phyloP scores from a whole-genome alignment of 2,113 vertebrate species.

The Onychostoma macrolepis region DNA sequence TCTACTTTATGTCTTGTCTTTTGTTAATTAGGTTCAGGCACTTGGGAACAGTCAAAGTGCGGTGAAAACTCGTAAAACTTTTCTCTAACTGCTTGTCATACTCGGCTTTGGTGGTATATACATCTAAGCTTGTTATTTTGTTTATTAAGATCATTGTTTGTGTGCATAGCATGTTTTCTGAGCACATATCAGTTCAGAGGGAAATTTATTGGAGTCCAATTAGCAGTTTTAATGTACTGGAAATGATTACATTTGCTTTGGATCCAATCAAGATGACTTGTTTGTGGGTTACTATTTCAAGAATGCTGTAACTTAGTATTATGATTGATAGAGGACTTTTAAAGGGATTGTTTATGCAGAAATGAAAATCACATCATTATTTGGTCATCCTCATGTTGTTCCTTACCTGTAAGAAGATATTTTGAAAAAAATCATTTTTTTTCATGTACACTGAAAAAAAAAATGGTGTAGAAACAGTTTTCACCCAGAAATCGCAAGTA shows the following conservation, averaged over 20 bases:
- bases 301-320: not conserved
- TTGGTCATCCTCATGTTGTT: not conserved
- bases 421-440: no score
- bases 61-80: not conserved
- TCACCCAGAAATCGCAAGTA: no score
- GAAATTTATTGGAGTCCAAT: not conserved
- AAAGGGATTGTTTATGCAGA: not conserved
- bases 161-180: not conserved
- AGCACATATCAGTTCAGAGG: not conserved
- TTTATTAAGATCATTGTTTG: not conserved
- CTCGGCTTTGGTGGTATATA: no score
- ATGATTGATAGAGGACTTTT: not conserved
- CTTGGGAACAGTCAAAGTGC: not conserved
- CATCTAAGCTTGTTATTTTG: not conserved
- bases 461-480: no score
- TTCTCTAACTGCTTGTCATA: not conserved
- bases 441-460: no score
- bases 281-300: not conserved
- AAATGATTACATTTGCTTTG: not conserved
- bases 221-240: not conserved
- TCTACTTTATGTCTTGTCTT: slow-evolving; percentile 35
- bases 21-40: slow-evolving; percentile 19
- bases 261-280: not conserved
- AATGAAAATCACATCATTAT: not conserved
- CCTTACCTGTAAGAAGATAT: not conserved